Percentiles rank a stretch among this genome's conserved stretches.
Conservation (phyloP, 2,797 vertebrate genomes). For the Poecilia wingei region DNA sequence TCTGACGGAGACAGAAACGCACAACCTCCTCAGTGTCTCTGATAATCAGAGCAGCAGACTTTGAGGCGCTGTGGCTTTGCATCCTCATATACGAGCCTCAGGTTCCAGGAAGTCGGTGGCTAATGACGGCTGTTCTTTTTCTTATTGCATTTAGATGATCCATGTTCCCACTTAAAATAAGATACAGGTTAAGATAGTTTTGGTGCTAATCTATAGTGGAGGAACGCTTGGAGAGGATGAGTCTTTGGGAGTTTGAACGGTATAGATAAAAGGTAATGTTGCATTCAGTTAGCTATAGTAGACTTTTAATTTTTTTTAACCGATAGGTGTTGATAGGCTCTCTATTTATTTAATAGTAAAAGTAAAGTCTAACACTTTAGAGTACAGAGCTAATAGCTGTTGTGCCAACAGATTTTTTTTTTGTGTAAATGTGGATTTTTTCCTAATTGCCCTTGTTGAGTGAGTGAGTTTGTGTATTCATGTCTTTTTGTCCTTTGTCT, state of each 20-base stretch:
- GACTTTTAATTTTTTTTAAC: background rate
- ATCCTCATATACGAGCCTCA: conserved; percentile 24
- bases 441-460: background rate
- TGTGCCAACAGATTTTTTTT: background rate
- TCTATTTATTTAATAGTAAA: background rate
- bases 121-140: conserved; percentile 38
- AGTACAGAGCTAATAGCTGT: background rate
- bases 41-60: conserved; percentile 58
- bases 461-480: background rate
- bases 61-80: conserved; percentile 26
- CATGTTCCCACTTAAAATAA: conserved; percentile 2
- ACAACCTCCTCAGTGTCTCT: conserved; percentile 55
- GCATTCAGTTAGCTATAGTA: background rate
- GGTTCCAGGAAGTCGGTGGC: conserved; percentile 26
- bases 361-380: background rate
- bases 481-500: background rate
- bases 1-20: conserved; percentile 56
- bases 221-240: conserved; percentile 9
- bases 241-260: conserved; percentile 7
- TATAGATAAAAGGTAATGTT: background rate
- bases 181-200: conserved; percentile 23
- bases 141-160: conserved; percentile 48
- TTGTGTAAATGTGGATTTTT: background rate
- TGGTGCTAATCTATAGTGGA: conserved; percentile 22
- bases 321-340: background rate